phyloP scores from a whole-genome alignment of 2,797 vertebrate genomes.

The Pseudochromis fuscus region DNA sequence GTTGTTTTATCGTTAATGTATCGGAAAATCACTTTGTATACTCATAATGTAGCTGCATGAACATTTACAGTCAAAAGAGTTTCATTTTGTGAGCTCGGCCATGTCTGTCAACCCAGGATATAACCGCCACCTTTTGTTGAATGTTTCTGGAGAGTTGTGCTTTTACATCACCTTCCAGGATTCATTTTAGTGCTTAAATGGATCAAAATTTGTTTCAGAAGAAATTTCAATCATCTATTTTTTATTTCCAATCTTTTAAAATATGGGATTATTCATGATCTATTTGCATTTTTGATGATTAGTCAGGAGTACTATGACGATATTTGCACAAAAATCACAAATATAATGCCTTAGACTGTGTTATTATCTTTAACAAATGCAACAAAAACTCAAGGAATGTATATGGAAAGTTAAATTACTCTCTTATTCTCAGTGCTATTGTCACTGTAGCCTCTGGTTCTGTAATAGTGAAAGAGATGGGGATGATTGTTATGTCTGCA shows the following conservation, averaged over 20 bases:
- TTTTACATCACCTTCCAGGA: constrained; percentile 8
- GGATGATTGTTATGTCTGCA: constrained; percentile 64
- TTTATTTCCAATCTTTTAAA: neutral
- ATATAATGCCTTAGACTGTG: neutral
- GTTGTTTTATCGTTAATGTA: constrained; percentile 41
- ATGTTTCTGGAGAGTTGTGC: neutral
- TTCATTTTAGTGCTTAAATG: neutral
- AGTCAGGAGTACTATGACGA: neutral
- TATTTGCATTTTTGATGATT: neutral
- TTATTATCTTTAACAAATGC: constrained; percentile 14
- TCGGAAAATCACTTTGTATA: constrained; percentile 40
- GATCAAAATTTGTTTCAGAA: neutral
- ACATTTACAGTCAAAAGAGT: constrained; percentile 23
- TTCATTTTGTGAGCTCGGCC: constrained; percentile 22
- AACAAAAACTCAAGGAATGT: constrained; percentile 24
- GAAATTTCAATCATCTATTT: no score
- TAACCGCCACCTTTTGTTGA: constrained; percentile 12
- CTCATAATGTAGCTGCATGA: constrained; percentile 17
- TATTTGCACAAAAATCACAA: neutral
- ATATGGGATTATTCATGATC: neutral
- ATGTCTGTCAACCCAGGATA: neutral
- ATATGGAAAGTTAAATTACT: constrained; percentile 13
- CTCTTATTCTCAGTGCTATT: constrained; percentile 19
- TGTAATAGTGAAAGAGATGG: constrained; percentile 40
- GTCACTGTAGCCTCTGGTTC: constrained; percentile 60